Percentiles rank a stretch among this genome's conserved stretches.
Conservation (phyloP, 1,140 invertebrate species). For the Solenopsis invicta region DNA sequence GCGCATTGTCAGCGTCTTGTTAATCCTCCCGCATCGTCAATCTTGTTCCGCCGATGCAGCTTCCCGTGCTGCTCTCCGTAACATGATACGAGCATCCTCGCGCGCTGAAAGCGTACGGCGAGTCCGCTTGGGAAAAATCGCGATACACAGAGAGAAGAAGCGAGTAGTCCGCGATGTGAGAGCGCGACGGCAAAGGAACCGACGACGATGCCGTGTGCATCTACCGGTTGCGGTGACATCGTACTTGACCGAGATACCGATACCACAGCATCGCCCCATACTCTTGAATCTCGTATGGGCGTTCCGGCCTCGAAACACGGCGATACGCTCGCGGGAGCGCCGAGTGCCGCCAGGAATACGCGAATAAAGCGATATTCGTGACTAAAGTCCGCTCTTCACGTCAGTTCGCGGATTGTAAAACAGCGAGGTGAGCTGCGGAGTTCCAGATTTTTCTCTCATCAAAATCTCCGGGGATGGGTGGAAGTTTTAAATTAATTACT, state of each 20-base stretch:
- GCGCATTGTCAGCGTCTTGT: slow-evolving; percentile 59
- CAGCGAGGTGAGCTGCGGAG: not conserved
- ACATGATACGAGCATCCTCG: slow-evolving; percentile 45
- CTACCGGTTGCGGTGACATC: slow-evolving; percentile 44
- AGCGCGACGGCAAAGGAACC: slow-evolving; percentile 1
- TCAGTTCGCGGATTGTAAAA: not conserved
- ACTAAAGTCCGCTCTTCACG: not conserved
- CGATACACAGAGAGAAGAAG: slow-evolving; percentile 12
- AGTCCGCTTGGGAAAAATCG: slow-evolving; percentile 44
- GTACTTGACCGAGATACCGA: slow-evolving; percentile 62
- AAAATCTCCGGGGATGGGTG: not conserved
- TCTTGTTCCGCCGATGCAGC: slow-evolving; percentile 57
- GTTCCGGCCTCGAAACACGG: slow-evolving; percentile 28
- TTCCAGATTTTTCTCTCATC: slow-evolving; percentile 15
- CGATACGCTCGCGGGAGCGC: slow-evolving; percentile 11
- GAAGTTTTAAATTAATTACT: slow-evolving; percentile 36
- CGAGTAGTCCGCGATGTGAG: not conserved
- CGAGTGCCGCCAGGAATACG: slow-evolving; percentile 8
- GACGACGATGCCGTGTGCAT: too few species aligned
- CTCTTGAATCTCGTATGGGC: slow-evolving; percentile 55
- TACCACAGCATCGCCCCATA: slow-evolving; percentile 8
- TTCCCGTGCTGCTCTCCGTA: slow-evolving; percentile 38
- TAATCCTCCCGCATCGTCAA: slow-evolving; percentile 61
- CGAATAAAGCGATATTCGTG: slow-evolving; percentile 13
- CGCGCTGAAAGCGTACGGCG: slow-evolving; percentile 6